Percentiles rank a stretch among this genome's conserved stretches.
Conservation (phyloP, 2,888 invertebrate species). For the Agriotes lineatus region DNA sequence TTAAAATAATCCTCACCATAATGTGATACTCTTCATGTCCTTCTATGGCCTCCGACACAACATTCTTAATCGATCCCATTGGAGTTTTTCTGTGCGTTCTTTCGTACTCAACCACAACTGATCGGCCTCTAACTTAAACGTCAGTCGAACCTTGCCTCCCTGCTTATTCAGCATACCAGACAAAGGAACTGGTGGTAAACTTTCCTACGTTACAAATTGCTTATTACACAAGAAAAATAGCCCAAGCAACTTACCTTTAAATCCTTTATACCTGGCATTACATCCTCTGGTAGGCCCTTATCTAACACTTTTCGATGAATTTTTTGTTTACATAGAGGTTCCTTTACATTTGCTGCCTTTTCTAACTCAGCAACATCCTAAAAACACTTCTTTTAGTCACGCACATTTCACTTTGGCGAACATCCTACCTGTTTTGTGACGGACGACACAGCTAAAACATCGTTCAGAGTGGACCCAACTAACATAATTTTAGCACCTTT, state of each 20-base stretch:
- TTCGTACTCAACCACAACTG: conserved; percentile 94
- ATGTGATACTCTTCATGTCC: conserved; percentile 92
- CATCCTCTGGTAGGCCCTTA: conserved; percentile 92
- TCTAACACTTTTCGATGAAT: conserved; percentile 89
- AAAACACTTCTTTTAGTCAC: too few species aligned
- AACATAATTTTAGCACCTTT: conserved; percentile 91
- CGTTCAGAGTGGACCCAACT: conserved; percentile 89
- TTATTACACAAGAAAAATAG: too few species aligned
- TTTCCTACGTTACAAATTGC: conserved; percentile 71
- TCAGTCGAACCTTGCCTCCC: conserved; percentile 90
- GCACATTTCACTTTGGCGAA: not conserved
- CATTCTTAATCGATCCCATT: conserved; percentile 89
- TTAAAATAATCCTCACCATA: conserved; percentile 75
- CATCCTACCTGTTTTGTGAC: conserved; percentile 74
- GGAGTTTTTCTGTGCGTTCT: conserved; percentile 93
- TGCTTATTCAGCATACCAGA: conserved; percentile 92
- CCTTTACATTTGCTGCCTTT: conserved; percentile 74
- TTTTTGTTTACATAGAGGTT: conserved; percentile 81
- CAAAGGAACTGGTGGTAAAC: conserved; percentile 83
- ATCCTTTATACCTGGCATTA: conserved; percentile 86
- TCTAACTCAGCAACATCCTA: conserved; percentile 75
- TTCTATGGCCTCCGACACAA: conserved; percentile 85
- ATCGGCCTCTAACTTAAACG: conserved; percentile 91
- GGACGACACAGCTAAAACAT: conserved; percentile 85
- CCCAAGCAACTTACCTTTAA: conserved; percentile 77